These are phyloP conservation scores for Dyspetes luteomarginatus DNA, from an alignment of 2,888 invertebrate species.

Conservation along the genomic window DNA sequence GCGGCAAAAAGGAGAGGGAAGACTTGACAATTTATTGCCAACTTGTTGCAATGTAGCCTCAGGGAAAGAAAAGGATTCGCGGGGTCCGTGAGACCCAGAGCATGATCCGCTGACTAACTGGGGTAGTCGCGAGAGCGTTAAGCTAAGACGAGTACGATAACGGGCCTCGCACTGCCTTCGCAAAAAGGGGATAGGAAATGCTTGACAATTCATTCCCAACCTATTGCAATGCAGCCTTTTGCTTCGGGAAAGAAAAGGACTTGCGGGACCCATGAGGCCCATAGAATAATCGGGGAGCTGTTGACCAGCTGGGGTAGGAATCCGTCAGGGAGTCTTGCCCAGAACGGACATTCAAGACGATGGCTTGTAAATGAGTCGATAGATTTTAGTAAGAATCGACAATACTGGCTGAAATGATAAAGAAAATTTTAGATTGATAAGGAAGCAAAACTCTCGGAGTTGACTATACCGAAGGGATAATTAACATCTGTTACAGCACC, in stretches of 20 bases:
- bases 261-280: not conserved
- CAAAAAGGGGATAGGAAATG: slow-evolving; percentile 26
- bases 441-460: slow-evolving; percentile 54
- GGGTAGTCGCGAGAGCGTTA: slow-evolving; percentile 42
- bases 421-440: slow-evolving; percentile 47
- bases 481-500: slow-evolving; percentile 83
- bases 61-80: too few relatives aligned
- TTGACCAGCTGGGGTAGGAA: not conserved
- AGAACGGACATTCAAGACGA: not conserved
- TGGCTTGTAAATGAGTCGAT: not conserved
- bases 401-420: slow-evolving; percentile 17
- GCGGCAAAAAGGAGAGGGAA: too few relatives aligned
- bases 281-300: too few relatives aligned
- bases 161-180: slow-evolving; percentile 20
- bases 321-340: not conserved
- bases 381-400: slow-evolving; percentile 42
- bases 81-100: too few relatives aligned
- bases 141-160: slow-evolving; percentile 48
- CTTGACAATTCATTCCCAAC: slow-evolving; percentile 73
- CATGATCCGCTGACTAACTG: too few relatives aligned
- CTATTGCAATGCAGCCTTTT: slow-evolving; percentile 72
- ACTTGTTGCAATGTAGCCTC: too few relatives aligned
- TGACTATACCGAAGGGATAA: slow-evolving; percentile 81
- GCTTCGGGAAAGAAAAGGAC: slow-evolving; percentile 29
- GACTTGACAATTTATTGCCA: too few relatives aligned